Base-by-base conservation (phyloP, 1,140 invertebrate genomes). In the Choristoneura fumiferana region DNA sequence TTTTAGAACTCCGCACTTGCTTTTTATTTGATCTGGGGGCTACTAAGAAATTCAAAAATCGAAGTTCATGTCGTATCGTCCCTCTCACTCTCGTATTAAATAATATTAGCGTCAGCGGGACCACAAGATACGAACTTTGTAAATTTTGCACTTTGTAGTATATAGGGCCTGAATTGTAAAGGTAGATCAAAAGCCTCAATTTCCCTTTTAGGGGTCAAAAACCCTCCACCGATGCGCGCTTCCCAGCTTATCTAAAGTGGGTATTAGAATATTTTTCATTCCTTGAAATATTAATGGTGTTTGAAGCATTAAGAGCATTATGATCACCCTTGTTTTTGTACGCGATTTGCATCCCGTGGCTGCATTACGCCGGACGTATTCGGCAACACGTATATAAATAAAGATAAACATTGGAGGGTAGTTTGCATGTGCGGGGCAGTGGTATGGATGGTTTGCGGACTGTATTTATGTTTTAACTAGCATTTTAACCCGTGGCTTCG, bases 301-400 rank as follows among this genome's bases (percentile, higher is more conserved):
- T 72, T 71, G 54, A 58, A 53, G 80, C 75, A 81, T 81, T 84
- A 82, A 80, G 73, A 76, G 79, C 69, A 77, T 84, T 84, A 80
- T 71, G 69, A 63, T 73, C 57, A 53, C 54, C 81, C 83, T 81
- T 86, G 83, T 86, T 85, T 78, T 81, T 73, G 71, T 81, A 45
- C 33, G 63, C 75, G 70, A 84, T 84, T 84, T 84, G 81, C 83
- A 86, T 86, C 68, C 75, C 73, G 74, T 69, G 74, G 71, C 76
- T 76, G 79, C 78, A 81, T 83, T 81, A 79, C 69, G 60, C 22
- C 6, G 62, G 76, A 83, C 76, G 73, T 82, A 82, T 81, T 82
- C 74, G 66, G 55, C 73, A 77, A 79, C 79, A 79, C 79, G 76
- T 82, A 84, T 81, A 84, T 79, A 84, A 82, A 84, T 84, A 82